phyloP scores from a whole-genome alignment of 2,797 vertebrate species.

The Bryconaethiops microstoma region DNA sequence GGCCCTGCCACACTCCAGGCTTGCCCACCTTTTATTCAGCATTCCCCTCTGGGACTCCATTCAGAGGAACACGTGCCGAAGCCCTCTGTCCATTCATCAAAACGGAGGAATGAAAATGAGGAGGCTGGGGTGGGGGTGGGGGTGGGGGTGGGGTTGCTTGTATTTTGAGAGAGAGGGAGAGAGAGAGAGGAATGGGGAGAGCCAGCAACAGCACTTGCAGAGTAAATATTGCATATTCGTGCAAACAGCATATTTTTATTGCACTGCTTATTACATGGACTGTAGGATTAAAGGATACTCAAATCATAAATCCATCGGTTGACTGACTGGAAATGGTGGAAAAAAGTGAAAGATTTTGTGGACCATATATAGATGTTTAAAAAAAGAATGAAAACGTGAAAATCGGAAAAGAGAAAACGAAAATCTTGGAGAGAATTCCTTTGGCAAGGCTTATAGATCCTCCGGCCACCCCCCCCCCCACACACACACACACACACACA shows the following conservation, averaged over 20 bases:
- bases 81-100: slow-evolving; percentile 59
- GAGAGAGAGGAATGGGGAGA: neutral
- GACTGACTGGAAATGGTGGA: too few species aligned
- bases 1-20: slow-evolving; percentile 64
- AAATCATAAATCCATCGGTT: too few species aligned
- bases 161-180: too few species aligned
- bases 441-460: slow-evolving; percentile 1
- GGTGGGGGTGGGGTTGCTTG: neutral
- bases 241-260: too few species aligned
- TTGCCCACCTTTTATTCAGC: slow-evolving; percentile 61
- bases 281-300: too few species aligned
- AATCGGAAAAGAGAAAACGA: neutral
- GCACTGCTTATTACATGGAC: too few species aligned
- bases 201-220: neutral
- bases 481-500: slow-evolving; percentile 5
- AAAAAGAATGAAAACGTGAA: neutral
- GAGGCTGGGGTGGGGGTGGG: neutral
- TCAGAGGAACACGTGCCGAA: slow-evolving; percentile 64
- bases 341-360: too few species aligned
- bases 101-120: slow-evolving; percentile 46
- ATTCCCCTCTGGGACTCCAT: slow-evolving; percentile 60
- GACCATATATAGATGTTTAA: too few species aligned
- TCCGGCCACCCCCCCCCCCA: neutral
- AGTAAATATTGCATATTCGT: neutral
- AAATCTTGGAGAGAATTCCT: slow-evolving; percentile 38